These are phyloP conservation scores for Aradophagus sp. DNA, from an alignment of 1,140 invertebrate species.

Conservation along the genomic window DNA sequence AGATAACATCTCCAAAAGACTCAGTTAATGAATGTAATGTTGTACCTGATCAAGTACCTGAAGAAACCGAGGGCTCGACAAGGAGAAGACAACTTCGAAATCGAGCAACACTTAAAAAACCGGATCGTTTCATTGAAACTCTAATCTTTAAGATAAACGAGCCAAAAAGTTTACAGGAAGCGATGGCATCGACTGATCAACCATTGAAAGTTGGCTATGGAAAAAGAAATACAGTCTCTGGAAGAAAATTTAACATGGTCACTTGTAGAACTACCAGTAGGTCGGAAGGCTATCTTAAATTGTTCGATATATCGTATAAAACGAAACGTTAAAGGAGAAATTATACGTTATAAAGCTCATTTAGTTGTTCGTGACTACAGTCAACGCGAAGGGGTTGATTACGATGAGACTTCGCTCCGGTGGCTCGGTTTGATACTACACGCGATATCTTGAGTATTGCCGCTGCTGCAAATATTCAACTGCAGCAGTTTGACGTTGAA, in stretches of 20 bases:
- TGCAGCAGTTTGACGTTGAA: conserved; percentile 65
- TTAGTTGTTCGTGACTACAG: conserved; percentile 12
- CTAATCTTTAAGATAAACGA: conserved; percentile 2
- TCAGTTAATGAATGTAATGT: too few species aligned
- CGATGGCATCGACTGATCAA: conserved; percentile 7
- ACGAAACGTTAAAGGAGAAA: conserved; percentile 3
- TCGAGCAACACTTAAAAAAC: conserved; percentile 4
- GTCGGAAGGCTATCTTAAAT: conserved; percentile 10
- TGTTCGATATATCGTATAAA: conserved; percentile 20
- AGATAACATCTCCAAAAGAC: too few species aligned
- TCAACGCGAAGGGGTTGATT: conserved; percentile 17
- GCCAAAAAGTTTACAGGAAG: conserved; percentile 26
- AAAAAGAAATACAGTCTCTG: conserved; percentile 40
- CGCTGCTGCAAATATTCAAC: conserved; percentile 30
- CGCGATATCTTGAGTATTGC: conserved; percentile 10
- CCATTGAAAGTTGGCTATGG: conserved; percentile 44
- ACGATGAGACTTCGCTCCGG: conserved; percentile 28
- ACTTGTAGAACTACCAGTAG: conserved; percentile 18
- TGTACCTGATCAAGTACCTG: too few species aligned
- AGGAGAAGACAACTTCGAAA: conserved; percentile 6
- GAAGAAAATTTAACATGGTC: conserved; percentile 34
- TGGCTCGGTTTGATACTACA: conserved; percentile 28
- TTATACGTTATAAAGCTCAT: conserved; percentile 20
- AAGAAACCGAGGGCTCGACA: background rate
- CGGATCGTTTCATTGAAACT: conserved; percentile 4